These are phyloP conservation scores for Brachymystax lenok DNA, from an alignment of 2,797 vertebrate genomes.

Conservation along the genomic window DNA sequence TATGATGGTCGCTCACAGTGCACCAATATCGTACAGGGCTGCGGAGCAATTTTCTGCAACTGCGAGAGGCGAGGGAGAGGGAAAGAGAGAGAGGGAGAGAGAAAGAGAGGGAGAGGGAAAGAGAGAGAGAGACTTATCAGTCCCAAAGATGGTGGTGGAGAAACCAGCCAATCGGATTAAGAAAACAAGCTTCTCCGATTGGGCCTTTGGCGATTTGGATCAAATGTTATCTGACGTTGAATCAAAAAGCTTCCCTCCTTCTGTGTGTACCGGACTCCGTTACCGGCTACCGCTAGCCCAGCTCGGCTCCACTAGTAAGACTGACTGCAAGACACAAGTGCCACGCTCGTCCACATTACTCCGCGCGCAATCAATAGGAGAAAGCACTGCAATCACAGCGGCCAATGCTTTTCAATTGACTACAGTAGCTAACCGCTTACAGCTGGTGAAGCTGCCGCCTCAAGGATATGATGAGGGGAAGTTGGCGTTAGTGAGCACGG, in stretches of 20 bases:
- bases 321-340: slow-evolving; percentile 65
- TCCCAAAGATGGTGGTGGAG: slow-evolving; percentile 77
- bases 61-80: slow-evolving; percentile 26
- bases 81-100: slow-evolving; percentile 25
- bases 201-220: slow-evolving; percentile 85
- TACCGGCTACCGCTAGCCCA: not conserved
- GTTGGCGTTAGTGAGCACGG: too few species aligned
- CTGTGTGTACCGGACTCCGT: slow-evolving; percentile 50
- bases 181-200: slow-evolving; percentile 79
- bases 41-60: slow-evolving; percentile 74
- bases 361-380: slow-evolving; percentile 64
- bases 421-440: slow-evolving; percentile 27
- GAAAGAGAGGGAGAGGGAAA: slow-evolving; percentile 1
- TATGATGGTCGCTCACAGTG: slow-evolving; percentile 82
- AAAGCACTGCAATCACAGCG: slow-evolving; percentile 75
- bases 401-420: slow-evolving; percentile 49
- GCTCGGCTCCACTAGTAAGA: slow-evolving; percentile 41
- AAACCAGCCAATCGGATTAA: slow-evolving; percentile 69
- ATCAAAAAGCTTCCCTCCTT: slow-evolving; percentile 68
- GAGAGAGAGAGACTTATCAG: slow-evolving; percentile 53
- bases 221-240: slow-evolving; percentile 87
- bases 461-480: not conserved
- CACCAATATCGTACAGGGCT: slow-evolving; percentile 80
- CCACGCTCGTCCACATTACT: slow-evolving; percentile 69
- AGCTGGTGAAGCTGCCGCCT: slow-evolving; percentile 47